Conservation (phyloP, 2,888 invertebrate genomes). For the Matsumyia berberina region DNA sequence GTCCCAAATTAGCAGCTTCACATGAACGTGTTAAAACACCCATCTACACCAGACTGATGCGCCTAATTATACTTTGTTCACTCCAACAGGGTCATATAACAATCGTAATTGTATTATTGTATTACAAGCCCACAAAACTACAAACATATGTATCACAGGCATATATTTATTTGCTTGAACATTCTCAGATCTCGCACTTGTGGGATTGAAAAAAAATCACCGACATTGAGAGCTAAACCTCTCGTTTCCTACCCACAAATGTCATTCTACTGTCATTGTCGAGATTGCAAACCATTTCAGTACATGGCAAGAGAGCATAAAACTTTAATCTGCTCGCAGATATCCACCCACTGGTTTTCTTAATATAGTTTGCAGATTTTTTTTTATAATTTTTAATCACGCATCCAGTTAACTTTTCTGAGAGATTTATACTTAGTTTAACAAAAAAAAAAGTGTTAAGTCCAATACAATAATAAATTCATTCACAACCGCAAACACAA, state of each 20-base stretch:
- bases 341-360: constrained; percentile 71
- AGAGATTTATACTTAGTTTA: constrained; percentile 32
- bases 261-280: constrained; percentile 64
- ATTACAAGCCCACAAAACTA: constrained; percentile 21
- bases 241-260: constrained; percentile 55
- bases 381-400: constrained; percentile 25
- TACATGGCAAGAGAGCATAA: constrained; percentile 33
- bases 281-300: constrained; percentile 60
- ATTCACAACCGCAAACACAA: constrained; percentile 53
- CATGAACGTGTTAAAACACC: background rate
- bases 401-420: constrained; percentile 14
- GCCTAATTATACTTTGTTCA: constrained; percentile 8
- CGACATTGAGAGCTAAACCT: constrained; percentile 38
- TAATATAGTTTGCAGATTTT: constrained; percentile 47
- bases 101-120: constrained; percentile 36
- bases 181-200: constrained; percentile 8
- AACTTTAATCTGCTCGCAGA: constrained; percentile 42
- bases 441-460: constrained; percentile 21
- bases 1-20: too few relatives aligned
- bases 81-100: constrained; percentile 28
- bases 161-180: constrained; percentile 16
- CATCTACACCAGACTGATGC: background rate
- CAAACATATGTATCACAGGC: background rate
- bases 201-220: constrained; percentile 22
- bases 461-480: constrained; percentile 42